Conservation (phyloP, 2,797 vertebrate genomes). For the Sphenopsis melanotis region DNA sequence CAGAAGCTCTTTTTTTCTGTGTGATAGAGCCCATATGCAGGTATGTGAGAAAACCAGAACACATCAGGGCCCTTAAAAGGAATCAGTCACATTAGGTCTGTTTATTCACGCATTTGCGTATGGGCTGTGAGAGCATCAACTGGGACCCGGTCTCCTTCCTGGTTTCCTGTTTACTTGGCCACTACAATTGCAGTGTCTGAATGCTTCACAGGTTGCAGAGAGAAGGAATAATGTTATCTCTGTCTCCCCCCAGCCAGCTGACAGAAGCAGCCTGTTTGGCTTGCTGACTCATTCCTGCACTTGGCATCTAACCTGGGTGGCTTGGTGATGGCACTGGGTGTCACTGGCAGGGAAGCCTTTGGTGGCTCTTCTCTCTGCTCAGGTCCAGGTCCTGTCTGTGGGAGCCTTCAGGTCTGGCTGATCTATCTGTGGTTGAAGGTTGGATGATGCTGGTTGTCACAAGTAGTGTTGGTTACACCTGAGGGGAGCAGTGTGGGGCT, state of each 20-base stretch:
- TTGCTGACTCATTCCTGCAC: background rate
- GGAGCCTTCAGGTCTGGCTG: background rate
- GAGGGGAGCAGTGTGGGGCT: background rate
- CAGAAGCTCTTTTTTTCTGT: background rate
- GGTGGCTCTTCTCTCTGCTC: background rate
- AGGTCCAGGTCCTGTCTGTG: accelerated
- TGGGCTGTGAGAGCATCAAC: background rate
- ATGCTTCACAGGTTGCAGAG: background rate
- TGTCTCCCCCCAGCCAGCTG: background rate
- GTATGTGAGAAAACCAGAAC: background rate
- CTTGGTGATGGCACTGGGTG: background rate
- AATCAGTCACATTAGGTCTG: background rate
- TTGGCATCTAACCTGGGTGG: background rate
- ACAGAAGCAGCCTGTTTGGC: background rate
- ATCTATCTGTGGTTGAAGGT: accelerated
- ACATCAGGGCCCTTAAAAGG: background rate
- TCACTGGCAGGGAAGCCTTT: background rate
- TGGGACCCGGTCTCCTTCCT: background rate
- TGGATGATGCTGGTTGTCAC: background rate
- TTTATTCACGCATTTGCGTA: background rate
- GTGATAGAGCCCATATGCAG: background rate
- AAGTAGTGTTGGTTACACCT: too few species aligned
- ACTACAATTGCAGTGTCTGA: background rate
- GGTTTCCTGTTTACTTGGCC: background rate
- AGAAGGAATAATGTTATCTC: background rate